A percentile compares a stretch with the other conserved stretches of the same genome.
phyloP scores from a whole-genome alignment of 2,797 vertebrate genomes.

The Enteromius paludinosus region DNA sequence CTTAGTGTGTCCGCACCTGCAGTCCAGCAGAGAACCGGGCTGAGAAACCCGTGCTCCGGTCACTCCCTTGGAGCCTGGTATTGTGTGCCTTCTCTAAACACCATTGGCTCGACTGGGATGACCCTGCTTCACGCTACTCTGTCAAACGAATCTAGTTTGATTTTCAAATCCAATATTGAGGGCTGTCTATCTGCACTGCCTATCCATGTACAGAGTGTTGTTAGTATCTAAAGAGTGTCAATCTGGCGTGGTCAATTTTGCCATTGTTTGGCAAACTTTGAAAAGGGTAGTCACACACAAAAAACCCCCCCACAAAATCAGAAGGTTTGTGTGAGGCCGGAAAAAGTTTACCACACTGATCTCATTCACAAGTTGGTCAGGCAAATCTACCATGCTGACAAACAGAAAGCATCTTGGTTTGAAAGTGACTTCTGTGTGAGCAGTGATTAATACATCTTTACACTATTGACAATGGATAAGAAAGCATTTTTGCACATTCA shows the following conservation, averaged over 20 bases:
- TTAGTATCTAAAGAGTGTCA: not conserved
- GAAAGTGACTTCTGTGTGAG: not conserved
- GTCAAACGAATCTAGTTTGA: too few species aligned
- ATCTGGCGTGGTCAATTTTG: not conserved
- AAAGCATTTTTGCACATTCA: not conserved
- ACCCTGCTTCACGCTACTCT: not conserved
- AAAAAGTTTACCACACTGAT: not conserved
- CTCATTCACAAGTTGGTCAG: not conserved
- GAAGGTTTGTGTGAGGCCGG: not conserved
- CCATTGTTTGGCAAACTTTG: not conserved
- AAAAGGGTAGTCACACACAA: not conserved
- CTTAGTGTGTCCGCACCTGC: slow-evolving; percentile 12
- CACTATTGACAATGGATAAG: not conserved
- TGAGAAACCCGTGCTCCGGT: not conserved
- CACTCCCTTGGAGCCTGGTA: not conserved
- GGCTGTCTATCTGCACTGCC: too few species aligned
- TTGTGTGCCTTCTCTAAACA: not conserved
- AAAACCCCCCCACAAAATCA: not conserved
- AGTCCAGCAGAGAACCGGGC: not conserved
- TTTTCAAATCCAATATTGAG: too few species aligned
- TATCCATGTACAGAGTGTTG: too few species aligned
- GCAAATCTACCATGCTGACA: not conserved
- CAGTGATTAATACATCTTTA: not conserved
- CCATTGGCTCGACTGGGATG: not conserved
- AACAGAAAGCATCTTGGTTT: not conserved